Base-by-base conservation (phyloP, 2,797 vertebrate species). In the Picus viridis region DNA sequence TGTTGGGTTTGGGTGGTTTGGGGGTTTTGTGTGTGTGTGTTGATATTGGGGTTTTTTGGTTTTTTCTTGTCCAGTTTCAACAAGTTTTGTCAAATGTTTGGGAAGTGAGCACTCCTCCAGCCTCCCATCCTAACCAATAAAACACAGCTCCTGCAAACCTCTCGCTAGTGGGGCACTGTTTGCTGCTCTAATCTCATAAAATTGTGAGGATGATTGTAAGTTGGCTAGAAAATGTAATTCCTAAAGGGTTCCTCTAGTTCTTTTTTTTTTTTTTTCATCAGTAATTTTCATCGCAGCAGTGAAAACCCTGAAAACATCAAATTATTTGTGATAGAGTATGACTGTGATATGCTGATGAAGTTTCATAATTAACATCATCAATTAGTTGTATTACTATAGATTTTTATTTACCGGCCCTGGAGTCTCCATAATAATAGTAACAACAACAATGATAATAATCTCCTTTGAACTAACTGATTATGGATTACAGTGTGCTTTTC, bases 11-110 rank as follows among this genome's bases (percentile, higher is more conserved):
- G 22, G 23, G 23, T 4, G 49, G 22, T 24, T 51, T 24, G 24
- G 16, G 15, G 41, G 41, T 15, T 39, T 10, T 36, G 36, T 39
- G 10, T 39, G 36, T 10, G 36, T n/a, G 36, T 36, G 9, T 39
- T 39, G 39, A 39, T 39, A 39, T 39, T 39, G 39, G 39, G 39
- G 39, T 12, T 39, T 39, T 39, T 39, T 39, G 39, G 12, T 39
- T 92, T 80, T 72, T 93, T 88, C 92, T 83, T 78, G 81, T 93
- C 94, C 68, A 82, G 91, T 95, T 97, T 97, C 93, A 96, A 96
- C 92, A 97, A 96, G 93, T 97, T 95, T 86, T 92, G 90, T 86
- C 71, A 39, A 87, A 70, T 22, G 22, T 64, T 95, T 62, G 65
- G 85, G 71, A 94, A 57, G 89, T 82, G 87, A 97, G 36, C 41